Evolutionary conservation across 2,797 vertebrate genomes (phyloP).

Genomic region (Lithobates pipiens): DNA sequence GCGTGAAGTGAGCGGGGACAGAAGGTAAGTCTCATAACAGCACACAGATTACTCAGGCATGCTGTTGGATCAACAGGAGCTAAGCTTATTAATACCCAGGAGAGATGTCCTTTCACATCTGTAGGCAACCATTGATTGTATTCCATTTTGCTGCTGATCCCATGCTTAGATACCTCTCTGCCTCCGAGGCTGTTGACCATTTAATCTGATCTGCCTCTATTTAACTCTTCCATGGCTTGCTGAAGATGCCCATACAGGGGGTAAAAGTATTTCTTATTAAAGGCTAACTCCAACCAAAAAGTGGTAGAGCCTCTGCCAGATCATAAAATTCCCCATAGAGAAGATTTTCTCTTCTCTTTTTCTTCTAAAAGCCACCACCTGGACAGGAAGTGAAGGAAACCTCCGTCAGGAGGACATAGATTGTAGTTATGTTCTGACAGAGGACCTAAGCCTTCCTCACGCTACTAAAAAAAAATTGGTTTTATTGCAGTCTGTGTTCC

Average conservation of each 20-base stretch:
- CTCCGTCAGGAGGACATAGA: too few species aligned
- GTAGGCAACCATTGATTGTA: conserved; percentile 24
- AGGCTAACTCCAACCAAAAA: neutral
- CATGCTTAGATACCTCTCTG: conserved; percentile 38
- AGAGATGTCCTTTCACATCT: conserved; percentile 48
- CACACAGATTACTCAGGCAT: conserved; percentile 43
- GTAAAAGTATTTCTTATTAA: neutral
- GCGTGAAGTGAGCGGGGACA: conserved; percentile 12
- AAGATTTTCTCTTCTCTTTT: too few species aligned
- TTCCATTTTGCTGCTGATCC: conserved; percentile 55
- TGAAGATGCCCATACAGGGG: neutral
- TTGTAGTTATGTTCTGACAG: too few species aligned
- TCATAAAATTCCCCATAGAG: too few species aligned
- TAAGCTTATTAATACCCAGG: conserved; percentile 54
- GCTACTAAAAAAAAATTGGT: too few species aligned
- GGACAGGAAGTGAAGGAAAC: too few species aligned
- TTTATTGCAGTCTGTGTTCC: too few species aligned
- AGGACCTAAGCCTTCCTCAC: too few species aligned
- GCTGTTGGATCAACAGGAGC: conserved; percentile 66
- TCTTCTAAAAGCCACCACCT: too few species aligned
- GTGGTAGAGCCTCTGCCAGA: too few species aligned
- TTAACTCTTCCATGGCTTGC: conserved; percentile 16
- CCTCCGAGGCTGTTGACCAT: conserved; percentile 2
- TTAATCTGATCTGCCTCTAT: conserved; percentile 38
- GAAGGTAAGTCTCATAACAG: conserved; percentile 22